Base-by-base conservation (phyloP, 2,113 vertebrate genomes). In the Blennius ocellaris region DNA sequence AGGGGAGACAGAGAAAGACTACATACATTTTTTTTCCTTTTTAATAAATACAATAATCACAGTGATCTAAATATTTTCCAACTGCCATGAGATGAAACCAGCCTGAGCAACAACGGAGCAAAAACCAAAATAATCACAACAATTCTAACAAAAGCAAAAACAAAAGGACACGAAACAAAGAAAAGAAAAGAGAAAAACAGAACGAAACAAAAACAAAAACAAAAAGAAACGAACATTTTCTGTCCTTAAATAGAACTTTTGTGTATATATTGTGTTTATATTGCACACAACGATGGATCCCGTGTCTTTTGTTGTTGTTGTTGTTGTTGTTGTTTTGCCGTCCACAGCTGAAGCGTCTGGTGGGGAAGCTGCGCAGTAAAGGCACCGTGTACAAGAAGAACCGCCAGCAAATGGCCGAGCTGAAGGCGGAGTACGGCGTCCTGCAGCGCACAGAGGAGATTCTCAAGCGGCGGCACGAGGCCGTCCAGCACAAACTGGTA, bases 361-460 rank as follows among this genome's bases (percentile, higher is more conserved):
- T 99, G 83, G 95, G 16, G 57, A 98, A 97, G 87, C 90, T 99
- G 21, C 21, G 21, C 15, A 94, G 96, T 91, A 99, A 98, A 90
- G 96, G 89, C 81, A 95, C 95, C 0, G 49, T 93, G 8, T 96
- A 94, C 90, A 98, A 99, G 86, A 97, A 97, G 93, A 97, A 94
- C 75, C 93, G 95, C 0, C 94, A 93, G 80, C 96, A 97, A 86
- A 91, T 99, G 0, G 92, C 96, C 0, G 96, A 96, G 74, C 89
- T 97, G 62, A 95, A 94, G 49, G 95, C 94, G 0, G 97, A 99
- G 74, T 96, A 87, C 1, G 97, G 97, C 7, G 92, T 99, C 62
- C 92, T 99, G n/a, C 96, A 99, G 87, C 94, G 97, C 53, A 99
- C 97, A 0, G 96, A 97, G 76, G 97, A 99, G 79, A 93, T 99